These are phyloP conservation scores for Drosophila mojavensis DNA, from an alignment of 1,140 invertebrate genomes.

Conservation along the genomic window DNA sequence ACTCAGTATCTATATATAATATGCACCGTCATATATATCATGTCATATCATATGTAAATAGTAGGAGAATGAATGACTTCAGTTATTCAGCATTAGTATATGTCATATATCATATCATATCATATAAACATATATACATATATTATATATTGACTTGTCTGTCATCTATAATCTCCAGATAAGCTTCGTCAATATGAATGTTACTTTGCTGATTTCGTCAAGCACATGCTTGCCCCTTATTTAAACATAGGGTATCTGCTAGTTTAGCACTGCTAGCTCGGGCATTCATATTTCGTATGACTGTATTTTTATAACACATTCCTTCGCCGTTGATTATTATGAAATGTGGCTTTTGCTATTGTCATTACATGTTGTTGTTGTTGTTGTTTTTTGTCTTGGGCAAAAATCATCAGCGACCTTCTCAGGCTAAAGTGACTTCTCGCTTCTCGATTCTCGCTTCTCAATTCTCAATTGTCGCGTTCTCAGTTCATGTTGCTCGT, in stretches of 20 bases:
- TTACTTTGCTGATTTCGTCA: too few species aligned
- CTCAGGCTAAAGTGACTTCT: slow-evolving; percentile 1
- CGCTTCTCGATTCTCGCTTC: background rate
- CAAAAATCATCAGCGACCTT: slow-evolving; percentile 13
- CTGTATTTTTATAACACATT: slow-evolving; percentile 28
- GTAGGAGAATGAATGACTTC: too few species aligned
- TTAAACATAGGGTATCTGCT: background rate
- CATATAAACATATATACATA: too few species aligned
- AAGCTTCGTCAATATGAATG: too few species aligned
- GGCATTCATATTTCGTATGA: slow-evolving; percentile 1
- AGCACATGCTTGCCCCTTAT: too few species aligned
- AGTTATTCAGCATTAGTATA: too few species aligned
- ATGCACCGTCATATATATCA: too few species aligned
- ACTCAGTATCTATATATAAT: too few species aligned
- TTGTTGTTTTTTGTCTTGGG: background rate
- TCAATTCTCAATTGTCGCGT: background rate
- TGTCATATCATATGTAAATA: too few species aligned
- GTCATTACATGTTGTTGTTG: slow-evolving; percentile 1
- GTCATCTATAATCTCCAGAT: too few species aligned
- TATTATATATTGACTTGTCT: too few species aligned
- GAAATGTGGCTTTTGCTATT: slow-evolving; percentile 51
- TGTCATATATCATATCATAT: too few species aligned
- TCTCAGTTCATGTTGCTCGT: background rate
- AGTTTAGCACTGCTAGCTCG: background rate
- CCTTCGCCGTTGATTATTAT: slow-evolving; percentile 56